Evolutionary conservation across 2,797 vertebrate genomes (phyloP).

Genomic region (Brachyrhaphis roseni): DNA sequence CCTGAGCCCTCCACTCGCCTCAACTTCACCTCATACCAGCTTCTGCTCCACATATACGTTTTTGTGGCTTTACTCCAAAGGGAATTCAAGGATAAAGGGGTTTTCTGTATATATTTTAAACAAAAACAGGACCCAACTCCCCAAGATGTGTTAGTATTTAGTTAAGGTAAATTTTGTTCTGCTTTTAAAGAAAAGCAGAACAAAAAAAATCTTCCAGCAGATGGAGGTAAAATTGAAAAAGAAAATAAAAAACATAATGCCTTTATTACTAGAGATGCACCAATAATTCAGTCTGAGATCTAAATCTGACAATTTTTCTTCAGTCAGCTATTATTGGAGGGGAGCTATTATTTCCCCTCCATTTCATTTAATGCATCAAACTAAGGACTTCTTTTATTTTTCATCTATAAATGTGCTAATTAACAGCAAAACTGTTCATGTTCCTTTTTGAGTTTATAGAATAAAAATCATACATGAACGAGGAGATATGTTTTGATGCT

Average conservation of each 20-base stretch:
- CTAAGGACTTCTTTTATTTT: background rate
- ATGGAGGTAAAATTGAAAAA: background rate
- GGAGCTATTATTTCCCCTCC: background rate
- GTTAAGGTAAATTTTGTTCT: background rate
- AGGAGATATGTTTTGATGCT: background rate
- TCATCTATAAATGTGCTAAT: background rate
- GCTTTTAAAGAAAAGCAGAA: background rate
- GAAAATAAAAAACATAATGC: background rate
- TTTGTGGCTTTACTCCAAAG: constrained; percentile 16
- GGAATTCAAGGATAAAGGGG: constrained; percentile 4
- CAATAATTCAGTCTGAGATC: background rate
- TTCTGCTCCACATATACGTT: constrained; percentile 20
- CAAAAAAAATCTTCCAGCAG: background rate
- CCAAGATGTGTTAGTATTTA: background rate
- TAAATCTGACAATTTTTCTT: background rate
- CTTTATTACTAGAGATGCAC: background rate
- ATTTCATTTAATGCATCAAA: background rate
- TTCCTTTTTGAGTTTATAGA: background rate
- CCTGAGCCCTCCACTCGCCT: constrained; percentile 7
- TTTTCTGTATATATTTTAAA: constrained; percentile 7
- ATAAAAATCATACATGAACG: background rate
- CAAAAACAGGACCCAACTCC: background rate
- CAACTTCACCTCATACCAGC: constrained; percentile 25
- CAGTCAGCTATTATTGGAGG: background rate
- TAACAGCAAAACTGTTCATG: background rate